Conservation (phyloP, 2,113 vertebrate genomes). For the Ginglymostoma cirratum region DNA sequence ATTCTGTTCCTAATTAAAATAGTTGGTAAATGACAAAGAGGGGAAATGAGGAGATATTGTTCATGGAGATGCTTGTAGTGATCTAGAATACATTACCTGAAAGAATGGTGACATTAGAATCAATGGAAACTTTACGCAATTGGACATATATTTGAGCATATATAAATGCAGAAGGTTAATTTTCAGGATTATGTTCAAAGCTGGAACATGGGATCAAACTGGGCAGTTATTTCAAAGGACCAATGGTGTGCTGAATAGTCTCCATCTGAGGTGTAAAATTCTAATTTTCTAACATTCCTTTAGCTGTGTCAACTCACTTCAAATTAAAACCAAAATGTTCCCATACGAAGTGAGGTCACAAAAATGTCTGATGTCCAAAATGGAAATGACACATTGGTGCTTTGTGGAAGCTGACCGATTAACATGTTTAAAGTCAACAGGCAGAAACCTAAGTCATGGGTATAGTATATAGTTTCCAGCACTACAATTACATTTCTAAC, state of each 20-base stretch:
- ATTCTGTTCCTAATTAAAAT: neutral
- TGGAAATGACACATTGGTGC: neutral
- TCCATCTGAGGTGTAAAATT: neutral
- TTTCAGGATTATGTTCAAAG: neutral
- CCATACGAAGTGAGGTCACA: neutral
- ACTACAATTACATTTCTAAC: no score
- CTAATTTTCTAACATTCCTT: neutral
- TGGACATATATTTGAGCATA: neutral
- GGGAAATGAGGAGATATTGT: no score
- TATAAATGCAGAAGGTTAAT: no score
- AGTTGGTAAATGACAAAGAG: neutral
- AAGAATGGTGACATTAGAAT: neutral
- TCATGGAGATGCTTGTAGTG: no score
- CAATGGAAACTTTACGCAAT: neutral
- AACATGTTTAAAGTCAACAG: no score
- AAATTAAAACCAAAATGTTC: neutral
- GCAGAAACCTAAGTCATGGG: no score
- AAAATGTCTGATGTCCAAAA: neutral
- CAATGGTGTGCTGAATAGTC: neutral
- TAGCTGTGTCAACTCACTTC: neutral
- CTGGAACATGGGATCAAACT: neutral
- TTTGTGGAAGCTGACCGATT: neutral
- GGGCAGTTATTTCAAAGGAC: neutral
- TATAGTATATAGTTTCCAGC: no score
- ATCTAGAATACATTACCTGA: neutral